Evolutionary conservation across 1,140 invertebrate genomes (phyloP), one percentile per base, ranked within the genome.

Genomic region (Brachionus rotundiformis): DNA sequence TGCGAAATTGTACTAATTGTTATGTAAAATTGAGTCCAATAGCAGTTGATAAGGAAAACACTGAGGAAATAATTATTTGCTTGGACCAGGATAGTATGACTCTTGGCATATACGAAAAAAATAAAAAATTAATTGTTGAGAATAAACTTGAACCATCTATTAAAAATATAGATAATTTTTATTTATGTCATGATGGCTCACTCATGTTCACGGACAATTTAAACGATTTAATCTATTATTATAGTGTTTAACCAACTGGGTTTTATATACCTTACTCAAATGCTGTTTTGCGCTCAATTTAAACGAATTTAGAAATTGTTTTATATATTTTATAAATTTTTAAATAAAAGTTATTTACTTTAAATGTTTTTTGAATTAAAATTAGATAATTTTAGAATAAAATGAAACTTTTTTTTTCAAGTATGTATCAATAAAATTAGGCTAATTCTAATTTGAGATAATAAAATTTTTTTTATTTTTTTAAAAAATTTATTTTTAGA

Each of bases 101-200:
- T 31, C 16, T 33, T 65, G 19, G 10, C 3, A 2, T 65, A 29
- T 65, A 65, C n/a, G 25, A 7, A 3, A 65, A 65, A 5, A 11
- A 65, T 31, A 33, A 33, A 13, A 33, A 65, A 31, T 10, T 65
- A 27, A 65, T 65, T 65, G 16, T 65, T 65, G 61, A 65, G 27
- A 65, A 65, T 29, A 65, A 10, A 0, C 25, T 65, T 2, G 31
- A 65, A 5, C 3, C 25, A n/a, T 31, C 31, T 23, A n/a, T 65
- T 2, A 65, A 65, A 65, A 65, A 65, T 65, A n/a, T 65, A 65
- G 31, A 65, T 65, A 16, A n/a, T 29, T 65, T 65, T 65, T 65
- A n/a, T 65, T 4, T 65, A 31, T 31, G 27, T 11, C 61, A 65
- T 31, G 61, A 65, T 27, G 61, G 61, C 31, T 65, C 61, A 3